Evolutionary conservation across 2,797 vertebrate species (phyloP).

Genomic region (Sebastes taczanowskii): DNA sequence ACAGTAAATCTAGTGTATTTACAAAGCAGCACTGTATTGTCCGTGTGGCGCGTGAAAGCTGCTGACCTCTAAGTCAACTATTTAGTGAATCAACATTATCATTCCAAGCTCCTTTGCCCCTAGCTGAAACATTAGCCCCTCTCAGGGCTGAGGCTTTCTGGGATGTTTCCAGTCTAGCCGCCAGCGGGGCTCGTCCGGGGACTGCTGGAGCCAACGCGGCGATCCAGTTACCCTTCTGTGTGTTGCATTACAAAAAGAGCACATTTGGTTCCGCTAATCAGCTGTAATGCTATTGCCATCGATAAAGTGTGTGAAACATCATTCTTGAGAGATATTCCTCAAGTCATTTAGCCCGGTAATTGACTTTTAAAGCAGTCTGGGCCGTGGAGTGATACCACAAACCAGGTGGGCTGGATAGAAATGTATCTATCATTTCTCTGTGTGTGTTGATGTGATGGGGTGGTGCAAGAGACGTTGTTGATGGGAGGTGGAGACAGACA

Average conservation of each 20-base stretch:
- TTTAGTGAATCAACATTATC: slow-evolving; percentile 84
- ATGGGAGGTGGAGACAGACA: slow-evolving; percentile 77
- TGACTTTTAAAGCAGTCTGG: slow-evolving; percentile 85
- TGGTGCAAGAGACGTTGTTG: slow-evolving; percentile 58
- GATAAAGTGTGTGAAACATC: slow-evolving; percentile 84
- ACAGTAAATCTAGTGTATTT: slow-evolving; percentile 71
- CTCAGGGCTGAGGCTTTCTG: slow-evolving; percentile 80
- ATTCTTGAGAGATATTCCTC: slow-evolving; percentile 83
- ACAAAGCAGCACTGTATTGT: slow-evolving; percentile 62
- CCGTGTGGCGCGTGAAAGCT: slow-evolving; percentile 59
- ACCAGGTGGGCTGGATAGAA: slow-evolving; percentile 80
- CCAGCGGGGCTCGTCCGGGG: slow-evolving; percentile 79
- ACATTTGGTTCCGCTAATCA: slow-evolving; percentile 85
- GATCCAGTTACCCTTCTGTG: slow-evolving; percentile 85
- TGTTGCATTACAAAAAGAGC: slow-evolving; percentile 88
- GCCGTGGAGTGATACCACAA: slow-evolving; percentile 79
- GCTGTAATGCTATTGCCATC: slow-evolving; percentile 86
- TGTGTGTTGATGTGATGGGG: slow-evolving; percentile 55
- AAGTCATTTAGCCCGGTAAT: slow-evolving; percentile 82
- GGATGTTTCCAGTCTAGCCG: slow-evolving; percentile 83
- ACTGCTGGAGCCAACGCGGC: slow-evolving; percentile 75
- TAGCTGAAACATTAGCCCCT: slow-evolving; percentile 82
- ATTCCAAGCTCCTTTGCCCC: slow-evolving; percentile 81
- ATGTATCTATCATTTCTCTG: slow-evolving; percentile 74
- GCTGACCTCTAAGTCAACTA: slow-evolving; percentile 82